Evolutionary conservation across 2,113 vertebrate genomes (phyloP).

Genomic region (Callospermophilus lateralis): DNA sequence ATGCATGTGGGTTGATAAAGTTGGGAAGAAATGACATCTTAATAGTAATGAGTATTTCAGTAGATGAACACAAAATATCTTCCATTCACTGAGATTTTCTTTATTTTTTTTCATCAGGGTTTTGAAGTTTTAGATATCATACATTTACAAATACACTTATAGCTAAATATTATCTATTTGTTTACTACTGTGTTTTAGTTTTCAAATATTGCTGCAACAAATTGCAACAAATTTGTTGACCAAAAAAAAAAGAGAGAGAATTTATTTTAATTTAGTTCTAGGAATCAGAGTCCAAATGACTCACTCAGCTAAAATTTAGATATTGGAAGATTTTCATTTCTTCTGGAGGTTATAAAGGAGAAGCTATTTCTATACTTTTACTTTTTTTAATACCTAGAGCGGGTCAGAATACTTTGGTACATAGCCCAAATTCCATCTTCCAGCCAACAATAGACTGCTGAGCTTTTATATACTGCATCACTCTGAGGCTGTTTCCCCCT

Average conservation of each 20-base stretch:
- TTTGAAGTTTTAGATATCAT: background rate
- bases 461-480: too few species aligned
- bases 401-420: too few species aligned
- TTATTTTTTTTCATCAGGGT: background rate
- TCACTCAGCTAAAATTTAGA: background rate
- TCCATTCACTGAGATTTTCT: background rate
- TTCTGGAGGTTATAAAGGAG: too few species aligned
- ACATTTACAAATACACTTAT: background rate
- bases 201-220: background rate
- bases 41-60: background rate
- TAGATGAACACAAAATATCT: background rate
- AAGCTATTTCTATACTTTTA: background rate
- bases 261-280: background rate
- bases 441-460: too few species aligned
- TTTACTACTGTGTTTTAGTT: background rate
- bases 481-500: too few species aligned
- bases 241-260: background rate
- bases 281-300: background rate
- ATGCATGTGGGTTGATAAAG: too few species aligned
- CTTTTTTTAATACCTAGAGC: too few species aligned
- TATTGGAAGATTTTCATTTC: background rate
- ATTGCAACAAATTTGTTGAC: background rate
- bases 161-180: background rate
- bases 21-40: background rate
- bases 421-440: too few species aligned